These are phyloP conservation scores for Kuschelorhynchus macadamiae DNA, from an alignment of 2,888 invertebrate genomes.

Conservation along the genomic window DNA sequence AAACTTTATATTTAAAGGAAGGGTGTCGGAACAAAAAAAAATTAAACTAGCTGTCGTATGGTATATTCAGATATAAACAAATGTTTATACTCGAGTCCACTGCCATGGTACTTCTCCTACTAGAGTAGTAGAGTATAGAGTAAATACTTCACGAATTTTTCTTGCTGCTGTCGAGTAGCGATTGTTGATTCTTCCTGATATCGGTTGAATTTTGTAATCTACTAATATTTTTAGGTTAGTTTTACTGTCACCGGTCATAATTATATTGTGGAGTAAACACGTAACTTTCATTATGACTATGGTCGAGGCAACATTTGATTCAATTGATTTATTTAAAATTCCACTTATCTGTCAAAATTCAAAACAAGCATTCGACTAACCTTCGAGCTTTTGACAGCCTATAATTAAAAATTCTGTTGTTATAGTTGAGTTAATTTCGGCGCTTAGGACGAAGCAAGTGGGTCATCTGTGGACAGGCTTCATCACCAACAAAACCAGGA, in stretches of 20 bases:
- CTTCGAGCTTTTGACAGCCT: conserved; percentile 4
- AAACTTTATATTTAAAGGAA: background rate
- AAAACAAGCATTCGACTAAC: background rate
- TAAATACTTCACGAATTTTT: conserved; percentile 1
- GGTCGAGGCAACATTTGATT: background rate
- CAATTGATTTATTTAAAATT: conserved; percentile 4
- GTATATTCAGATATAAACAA: too few species aligned
- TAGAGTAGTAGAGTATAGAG: background rate
- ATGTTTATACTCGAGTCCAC: background rate
- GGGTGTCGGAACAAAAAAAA: too few species aligned
- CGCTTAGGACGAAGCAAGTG: background rate
- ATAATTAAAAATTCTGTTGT: conserved; percentile 1
- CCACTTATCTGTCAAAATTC: conserved; percentile 3
- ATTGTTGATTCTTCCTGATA: conserved; percentile 2
- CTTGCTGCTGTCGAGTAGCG: conserved; percentile 2
- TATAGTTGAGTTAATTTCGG: background rate
- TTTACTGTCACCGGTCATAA: background rate
- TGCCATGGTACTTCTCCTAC: conserved; percentile 2
- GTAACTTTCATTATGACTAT: background rate
- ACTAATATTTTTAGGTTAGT: conserved; percentile 1
- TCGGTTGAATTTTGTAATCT: conserved; percentile 1
- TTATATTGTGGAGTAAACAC: conserved; percentile 6
- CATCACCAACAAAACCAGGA: conserved; percentile 2
- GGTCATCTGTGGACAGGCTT: conserved; percentile 2
- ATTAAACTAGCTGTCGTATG: too few species aligned